Conservation (phyloP, 2,797 vertebrate genomes). For the Gymnodraco acuticeps region DNA sequence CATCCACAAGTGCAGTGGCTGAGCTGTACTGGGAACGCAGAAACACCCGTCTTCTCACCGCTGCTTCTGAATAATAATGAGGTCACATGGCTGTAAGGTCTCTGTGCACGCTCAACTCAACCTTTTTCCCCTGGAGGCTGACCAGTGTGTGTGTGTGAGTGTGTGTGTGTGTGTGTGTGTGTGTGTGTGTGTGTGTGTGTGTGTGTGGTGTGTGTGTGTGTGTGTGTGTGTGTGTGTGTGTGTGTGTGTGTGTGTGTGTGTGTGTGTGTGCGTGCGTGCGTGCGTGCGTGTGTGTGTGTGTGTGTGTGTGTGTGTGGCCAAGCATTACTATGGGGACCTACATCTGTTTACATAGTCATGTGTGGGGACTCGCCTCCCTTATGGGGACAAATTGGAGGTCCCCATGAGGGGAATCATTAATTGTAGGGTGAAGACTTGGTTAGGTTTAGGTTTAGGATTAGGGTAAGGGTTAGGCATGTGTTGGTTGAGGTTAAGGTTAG, state of each 20-base stretch:
- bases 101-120: constrained; percentile 50
- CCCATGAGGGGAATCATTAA: no score
- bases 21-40: constrained; percentile 82
- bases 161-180: constrained; percentile 23
- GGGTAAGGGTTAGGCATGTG: no score
- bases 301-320: constrained; percentile 23
- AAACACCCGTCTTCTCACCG: constrained; percentile 81
- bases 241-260: constrained; percentile 23
- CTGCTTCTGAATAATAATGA: constrained; percentile 80
- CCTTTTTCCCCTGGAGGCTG: constrained; percentile 55
- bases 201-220: constrained; percentile 20
- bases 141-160: constrained; percentile 23
- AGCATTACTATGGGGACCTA: no score
- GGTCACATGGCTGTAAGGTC: constrained; percentile 70
- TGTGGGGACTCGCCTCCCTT: no score
- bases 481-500: no score
- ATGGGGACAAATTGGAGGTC: no score
- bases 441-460: no score
- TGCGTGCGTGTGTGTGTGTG: constrained; percentile 12
- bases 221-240: constrained; percentile 9
- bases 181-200: constrained; percentile 18
- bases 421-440: no score
- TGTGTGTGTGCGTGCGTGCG: no score
- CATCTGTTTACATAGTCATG: no score
- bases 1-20: constrained; percentile 59